Percentiles rank a stretch among this genome's conserved stretches.
Evolutionary conservation across 2,113 vertebrate genomes (phyloP).

Genomic region (human): DNA sequence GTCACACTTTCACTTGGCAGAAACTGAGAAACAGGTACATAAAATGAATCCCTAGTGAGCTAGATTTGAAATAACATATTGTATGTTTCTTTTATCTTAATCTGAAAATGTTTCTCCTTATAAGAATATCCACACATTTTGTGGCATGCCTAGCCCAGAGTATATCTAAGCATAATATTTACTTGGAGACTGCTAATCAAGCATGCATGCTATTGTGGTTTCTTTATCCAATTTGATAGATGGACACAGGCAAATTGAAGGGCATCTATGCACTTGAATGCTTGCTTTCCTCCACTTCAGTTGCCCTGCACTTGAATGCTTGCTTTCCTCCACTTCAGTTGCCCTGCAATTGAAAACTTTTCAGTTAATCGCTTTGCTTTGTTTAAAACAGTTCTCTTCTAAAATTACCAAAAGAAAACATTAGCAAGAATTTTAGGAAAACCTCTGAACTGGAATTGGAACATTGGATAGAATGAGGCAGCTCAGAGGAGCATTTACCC

Average conservation of each 20-base stretch:
- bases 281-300: background rate
- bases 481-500: background rate
- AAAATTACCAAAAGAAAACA: background rate
- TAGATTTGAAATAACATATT: background rate
- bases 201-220: background rate
- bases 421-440: background rate
- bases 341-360: background rate
- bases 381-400: background rate
- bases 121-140: background rate
- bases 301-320: background rate
- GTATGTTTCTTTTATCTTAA: background rate
- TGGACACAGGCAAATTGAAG: background rate
- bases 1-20: background rate
- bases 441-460: background rate
- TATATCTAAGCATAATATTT: background rate
- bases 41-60: background rate
- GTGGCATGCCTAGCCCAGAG: background rate
- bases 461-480: background rate
- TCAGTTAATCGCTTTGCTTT: background rate
- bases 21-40: background rate
- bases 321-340: background rate
- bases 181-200: background rate
- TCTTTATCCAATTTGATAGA: background rate
- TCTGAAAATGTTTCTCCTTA: background rate
- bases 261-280: background rate